Base-by-base conservation (phyloP, 2,113 vertebrate species). In the Silurus asotus region DNA sequence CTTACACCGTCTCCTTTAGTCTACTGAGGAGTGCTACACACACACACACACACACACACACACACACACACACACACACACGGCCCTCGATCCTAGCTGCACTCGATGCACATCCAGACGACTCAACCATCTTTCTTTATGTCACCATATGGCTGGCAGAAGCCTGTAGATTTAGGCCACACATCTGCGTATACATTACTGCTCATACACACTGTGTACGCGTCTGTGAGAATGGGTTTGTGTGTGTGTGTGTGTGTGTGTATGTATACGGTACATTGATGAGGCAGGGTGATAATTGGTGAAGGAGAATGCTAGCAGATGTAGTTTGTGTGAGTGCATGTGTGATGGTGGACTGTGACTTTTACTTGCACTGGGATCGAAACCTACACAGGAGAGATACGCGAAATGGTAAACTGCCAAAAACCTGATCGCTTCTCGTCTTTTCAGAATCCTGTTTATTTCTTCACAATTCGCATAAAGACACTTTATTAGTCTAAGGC, bases 171-270 rank as follows among this genome's bases (percentile, higher is more conserved):
- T 97, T 96, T 98, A 96, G 37, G 95, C 96, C 94, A 95, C 97
- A 99, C 98, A 99, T 98, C 98, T 99, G 98, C 96, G 97, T 98
- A 96, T 95, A 96, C 95, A 94, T 95, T 96, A 95, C 96, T 95
- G 94, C 94, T 96, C 94, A 94, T 92, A 90, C 88, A 87, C 81
- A 80, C 78, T 83, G 88, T 87, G 89, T 83, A 81, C 70, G 76
- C 20, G 79, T 64, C 62, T 67, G 88, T 28, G 85, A 14, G 91
- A 25, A 51, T 89, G 61, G 23, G 69, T 81, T 19, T 89, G 83
- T 88, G 90, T 89, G 49, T 81, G 87, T 92, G 83, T 83, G 82
- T 76, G 51, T 81, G 87, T 83, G 28, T 86, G 86, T 49, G 87
- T 81, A 67, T 14, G 49, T 83, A 72, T 51, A 78, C 37, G 79